Evolutionary conservation across 1,140 invertebrate genomes (phyloP).

Genomic region (Halyomorpha halys): DNA sequence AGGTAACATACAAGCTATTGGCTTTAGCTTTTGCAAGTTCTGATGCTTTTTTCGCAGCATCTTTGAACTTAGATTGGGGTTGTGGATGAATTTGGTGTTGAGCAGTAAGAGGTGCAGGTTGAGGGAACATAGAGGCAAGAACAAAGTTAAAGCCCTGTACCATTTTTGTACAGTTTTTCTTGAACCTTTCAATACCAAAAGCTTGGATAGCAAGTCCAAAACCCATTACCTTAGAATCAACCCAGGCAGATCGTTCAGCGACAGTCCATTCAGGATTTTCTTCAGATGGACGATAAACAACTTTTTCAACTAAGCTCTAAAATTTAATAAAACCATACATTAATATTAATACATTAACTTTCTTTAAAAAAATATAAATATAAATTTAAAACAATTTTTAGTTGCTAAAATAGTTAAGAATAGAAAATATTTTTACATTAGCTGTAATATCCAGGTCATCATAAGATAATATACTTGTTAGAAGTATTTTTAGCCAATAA

Average conservation of each 20-base stretch:
- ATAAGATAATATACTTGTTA: no score
- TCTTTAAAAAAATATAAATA: no score
- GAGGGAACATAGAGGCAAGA: slow-evolving; percentile 57
- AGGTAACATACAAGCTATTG: slow-evolving; percentile 25
- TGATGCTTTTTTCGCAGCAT: slow-evolving; percentile 60
- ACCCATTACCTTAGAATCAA: slow-evolving; percentile 77
- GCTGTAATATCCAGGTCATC: no score
- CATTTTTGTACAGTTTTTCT: slow-evolving; percentile 72
- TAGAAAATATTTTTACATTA: no score
- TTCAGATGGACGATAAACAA: slow-evolving; percentile 60
- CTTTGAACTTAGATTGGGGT: slow-evolving; percentile 54
- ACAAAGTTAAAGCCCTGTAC: slow-evolving; percentile 73
- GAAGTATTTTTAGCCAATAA: no score
- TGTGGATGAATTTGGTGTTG: slow-evolving; percentile 32
- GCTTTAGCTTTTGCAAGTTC: slow-evolving; percentile 64
- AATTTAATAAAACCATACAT: slow-evolving; percentile 35
- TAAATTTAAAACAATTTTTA: no score
- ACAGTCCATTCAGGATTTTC: slow-evolving; percentile 63
- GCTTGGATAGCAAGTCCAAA: slow-evolving; percentile 77
- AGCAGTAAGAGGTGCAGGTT: slow-evolving; percentile 25
- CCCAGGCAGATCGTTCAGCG: slow-evolving; percentile 68
- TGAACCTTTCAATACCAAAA: slow-evolving; percentile 78
- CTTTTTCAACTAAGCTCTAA: slow-evolving; percentile 79
- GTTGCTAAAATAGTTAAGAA: no score
- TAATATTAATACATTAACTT: no score